Evolutionary conservation across 2,797 vertebrate genomes (phyloP).

Genomic region (Syncerus caffer): DNA sequence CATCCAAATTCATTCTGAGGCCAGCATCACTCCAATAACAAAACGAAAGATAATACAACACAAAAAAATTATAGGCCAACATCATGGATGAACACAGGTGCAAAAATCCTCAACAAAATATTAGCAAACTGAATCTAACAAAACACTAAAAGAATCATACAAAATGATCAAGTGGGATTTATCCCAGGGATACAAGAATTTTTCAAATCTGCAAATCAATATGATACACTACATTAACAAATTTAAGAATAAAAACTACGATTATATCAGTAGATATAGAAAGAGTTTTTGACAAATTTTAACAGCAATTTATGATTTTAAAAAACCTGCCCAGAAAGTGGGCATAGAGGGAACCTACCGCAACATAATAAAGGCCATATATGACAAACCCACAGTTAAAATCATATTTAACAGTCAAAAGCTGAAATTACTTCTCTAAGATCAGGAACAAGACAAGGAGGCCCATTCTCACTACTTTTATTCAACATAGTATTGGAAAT

Average conservation of each 20-base stretch:
- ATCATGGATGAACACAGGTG: neutral
- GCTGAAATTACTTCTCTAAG: neutral
- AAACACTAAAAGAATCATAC: neutral
- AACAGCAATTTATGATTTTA: neutral
- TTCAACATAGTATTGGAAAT: neutral
- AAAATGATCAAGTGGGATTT: neutral
- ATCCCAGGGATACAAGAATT: neutral
- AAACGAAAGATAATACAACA: neutral
- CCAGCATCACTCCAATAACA: neutral
- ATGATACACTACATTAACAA: neutral
- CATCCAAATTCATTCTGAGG: neutral
- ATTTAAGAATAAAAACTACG: neutral
- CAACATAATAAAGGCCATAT: neutral
- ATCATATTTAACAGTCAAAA: neutral
- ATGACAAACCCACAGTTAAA: neutral
- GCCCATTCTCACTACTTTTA: neutral
- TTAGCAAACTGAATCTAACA: neutral
- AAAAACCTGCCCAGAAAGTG: neutral
- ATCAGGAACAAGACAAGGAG: neutral
- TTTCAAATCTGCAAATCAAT: neutral
- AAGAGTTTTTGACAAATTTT: neutral
- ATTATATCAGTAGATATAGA: neutral
- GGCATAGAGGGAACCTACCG: neutral
- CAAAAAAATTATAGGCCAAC: neutral
- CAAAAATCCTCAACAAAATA: neutral